Percentiles rank a stretch among this genome's conserved stretches.
These are phyloP conservation scores for Anthopleura sola DNA, from an alignment of 64 coral and sea anemone species.

Conservation along the genomic window DNA sequence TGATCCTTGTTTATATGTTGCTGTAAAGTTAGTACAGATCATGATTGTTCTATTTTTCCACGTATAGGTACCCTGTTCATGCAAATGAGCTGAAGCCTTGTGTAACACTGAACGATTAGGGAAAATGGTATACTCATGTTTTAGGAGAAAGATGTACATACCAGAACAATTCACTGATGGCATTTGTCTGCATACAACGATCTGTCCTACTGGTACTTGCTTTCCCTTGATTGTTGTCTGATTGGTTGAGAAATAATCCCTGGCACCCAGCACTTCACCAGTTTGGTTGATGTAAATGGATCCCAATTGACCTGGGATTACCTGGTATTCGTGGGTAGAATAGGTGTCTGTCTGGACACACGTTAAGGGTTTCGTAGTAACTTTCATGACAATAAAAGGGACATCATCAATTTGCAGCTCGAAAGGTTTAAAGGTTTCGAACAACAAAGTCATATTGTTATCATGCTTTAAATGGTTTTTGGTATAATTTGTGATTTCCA, in stretches of 20 bases:
- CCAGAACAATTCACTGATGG: slow-evolving; percentile 17
- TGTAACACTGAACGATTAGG: slow-evolving; percentile 29
- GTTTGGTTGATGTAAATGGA: neutral
- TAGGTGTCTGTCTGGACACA: neutral
- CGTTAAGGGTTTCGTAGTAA: neutral
- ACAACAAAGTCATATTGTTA: neutral
- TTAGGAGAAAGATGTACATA: neutral
- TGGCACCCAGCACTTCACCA: slow-evolving; percentile 11
- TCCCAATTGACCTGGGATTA: neutral
- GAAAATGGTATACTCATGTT: slow-evolving; percentile 29
- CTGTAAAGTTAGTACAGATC: slow-evolving; percentile 20
- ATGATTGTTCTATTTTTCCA: slow-evolving; percentile 6
- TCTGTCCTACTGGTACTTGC: neutral
- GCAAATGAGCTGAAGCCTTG: slow-evolving; percentile 28
- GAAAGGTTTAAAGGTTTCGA: neutral
- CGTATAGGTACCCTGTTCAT: neutral
- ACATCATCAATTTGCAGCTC: neutral
- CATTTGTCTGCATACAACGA: slow-evolving; percentile 38
- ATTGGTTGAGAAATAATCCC: slow-evolving; percentile 23
- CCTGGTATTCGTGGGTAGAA: neutral
- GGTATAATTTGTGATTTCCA: neutral
- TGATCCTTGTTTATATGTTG: neutral
- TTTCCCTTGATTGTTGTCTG: neutral
- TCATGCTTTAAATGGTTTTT: neutral
- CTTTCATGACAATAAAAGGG: neutral